Evolutionary conservation across 2,888 invertebrate species (phyloP).

Genomic region (Mantis religiosa): DNA sequence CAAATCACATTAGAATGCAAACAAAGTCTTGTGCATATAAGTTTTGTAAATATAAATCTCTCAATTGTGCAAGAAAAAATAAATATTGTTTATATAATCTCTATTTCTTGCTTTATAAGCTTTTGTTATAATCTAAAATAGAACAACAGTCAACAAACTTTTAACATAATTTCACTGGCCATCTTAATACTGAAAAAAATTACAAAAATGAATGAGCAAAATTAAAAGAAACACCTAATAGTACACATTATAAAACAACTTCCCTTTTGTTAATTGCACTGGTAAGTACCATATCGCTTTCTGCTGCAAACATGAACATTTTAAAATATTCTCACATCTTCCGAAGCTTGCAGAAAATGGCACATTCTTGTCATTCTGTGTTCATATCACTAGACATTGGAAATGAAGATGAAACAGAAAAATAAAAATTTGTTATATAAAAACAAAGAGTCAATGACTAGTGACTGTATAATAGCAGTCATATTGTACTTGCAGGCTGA

Average conservation of each 20-base stretch:
- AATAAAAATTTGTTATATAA: not conserved
- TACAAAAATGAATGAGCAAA: not conserved
- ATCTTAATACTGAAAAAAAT: not conserved
- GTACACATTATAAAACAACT: not conserved
- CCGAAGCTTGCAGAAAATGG: slow-evolving; percentile 12
- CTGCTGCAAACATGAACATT: not conserved
- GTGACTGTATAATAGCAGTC: not conserved
- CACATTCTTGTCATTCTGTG: not conserved
- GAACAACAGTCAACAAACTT: not conserved
- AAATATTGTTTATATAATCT: not conserved
- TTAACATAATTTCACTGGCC: not conserved
- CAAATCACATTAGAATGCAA: not conserved
- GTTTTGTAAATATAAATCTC: not conserved
- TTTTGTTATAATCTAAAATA: not conserved
- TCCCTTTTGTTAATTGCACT: not conserved
- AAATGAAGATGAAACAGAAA: not conserved
- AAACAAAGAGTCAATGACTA: not conserved
- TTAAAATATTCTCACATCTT: not conserved
- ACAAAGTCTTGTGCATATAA: not conserved
- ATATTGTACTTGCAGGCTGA: not conserved
- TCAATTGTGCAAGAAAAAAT: not conserved
- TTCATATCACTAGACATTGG: too few species aligned
- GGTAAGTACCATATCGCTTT: not conserved
- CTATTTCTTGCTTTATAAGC: not conserved
- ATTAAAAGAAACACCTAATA: not conserved